Conservation (phyloP, 2,113 vertebrate species). For the Promerops cafer region DNA sequence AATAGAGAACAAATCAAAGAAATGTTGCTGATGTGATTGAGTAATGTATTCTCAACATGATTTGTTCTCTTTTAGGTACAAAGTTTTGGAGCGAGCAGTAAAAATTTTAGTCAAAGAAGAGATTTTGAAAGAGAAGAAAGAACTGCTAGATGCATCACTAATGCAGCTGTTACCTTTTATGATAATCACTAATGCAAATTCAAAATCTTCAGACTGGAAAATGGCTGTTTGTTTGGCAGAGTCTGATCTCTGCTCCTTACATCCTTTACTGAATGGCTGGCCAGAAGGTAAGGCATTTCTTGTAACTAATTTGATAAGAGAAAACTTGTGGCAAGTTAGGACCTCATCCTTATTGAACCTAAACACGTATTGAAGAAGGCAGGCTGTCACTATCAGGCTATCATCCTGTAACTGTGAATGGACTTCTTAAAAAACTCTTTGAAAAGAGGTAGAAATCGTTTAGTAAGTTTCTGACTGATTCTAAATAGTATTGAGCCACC, state of each 20-base stretch:
- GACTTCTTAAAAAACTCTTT: neutral
- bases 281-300: conserved; percentile 72
- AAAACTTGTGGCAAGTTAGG: neutral
- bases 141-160: conserved; percentile 59
- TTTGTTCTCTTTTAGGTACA: conserved; percentile 71
- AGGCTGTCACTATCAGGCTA: neutral
- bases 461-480: neutral
- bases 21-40: neutral
- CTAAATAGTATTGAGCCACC: neutral
- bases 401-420: neutral
- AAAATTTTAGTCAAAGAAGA: conserved; percentile 72
- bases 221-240: conserved; percentile 73
- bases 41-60: neutral
- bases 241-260: conserved; percentile 72
- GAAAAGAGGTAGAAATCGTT: neutral
- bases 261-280: conserved; percentile 84
- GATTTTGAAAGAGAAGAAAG: conserved; percentile 45
- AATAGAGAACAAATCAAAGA: neutral
- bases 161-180: conserved; percentile 83
- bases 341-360: neutral
- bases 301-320: neutral
- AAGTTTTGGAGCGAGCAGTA: conserved; percentile 70
- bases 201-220: conserved; percentile 70
- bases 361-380: neutral
- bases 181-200: conserved; percentile 59